Evolutionary conservation across 2,113 vertebrate genomes (phyloP).

Genomic region (Eolophus roseicapilla): DNA sequence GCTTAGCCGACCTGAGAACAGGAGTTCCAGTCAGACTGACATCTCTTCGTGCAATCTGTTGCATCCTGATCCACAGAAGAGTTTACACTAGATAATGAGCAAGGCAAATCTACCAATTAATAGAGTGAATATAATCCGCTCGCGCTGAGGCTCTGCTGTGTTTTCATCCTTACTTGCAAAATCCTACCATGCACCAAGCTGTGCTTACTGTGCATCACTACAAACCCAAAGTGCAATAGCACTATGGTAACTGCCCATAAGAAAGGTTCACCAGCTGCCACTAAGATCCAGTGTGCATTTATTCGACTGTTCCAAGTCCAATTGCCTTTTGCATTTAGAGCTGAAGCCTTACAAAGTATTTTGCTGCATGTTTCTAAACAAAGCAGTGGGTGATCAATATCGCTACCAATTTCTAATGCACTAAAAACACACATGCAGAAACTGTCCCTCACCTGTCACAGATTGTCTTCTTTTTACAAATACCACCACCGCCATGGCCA

Average conservation of each 20-base stretch:
- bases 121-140: not conserved
- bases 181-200: not conserved
- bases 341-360: not conserved
- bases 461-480: not conserved
- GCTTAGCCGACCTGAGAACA: not conserved
- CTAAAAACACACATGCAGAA: not conserved
- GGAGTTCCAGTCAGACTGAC: not conserved
- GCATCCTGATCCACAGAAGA: conserved; percentile 30
- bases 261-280: not conserved
- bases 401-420: accelerated
- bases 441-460: not conserved
- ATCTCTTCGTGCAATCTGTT: conserved; percentile 13
- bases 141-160: accelerated
- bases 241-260: accelerated
- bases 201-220: accelerated
- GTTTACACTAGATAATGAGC: not conserved
- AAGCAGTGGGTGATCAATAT: not conserved
- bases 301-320: not conserved
- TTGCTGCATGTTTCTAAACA: not conserved
- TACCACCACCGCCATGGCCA: accelerated
- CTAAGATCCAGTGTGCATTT: not conserved
- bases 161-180: not conserved
- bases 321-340: not conserved
- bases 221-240: not conserved
- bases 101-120: not conserved